Base-by-base conservation (phyloP, 2,113 vertebrate species). In the Cairina moschata region DNA sequence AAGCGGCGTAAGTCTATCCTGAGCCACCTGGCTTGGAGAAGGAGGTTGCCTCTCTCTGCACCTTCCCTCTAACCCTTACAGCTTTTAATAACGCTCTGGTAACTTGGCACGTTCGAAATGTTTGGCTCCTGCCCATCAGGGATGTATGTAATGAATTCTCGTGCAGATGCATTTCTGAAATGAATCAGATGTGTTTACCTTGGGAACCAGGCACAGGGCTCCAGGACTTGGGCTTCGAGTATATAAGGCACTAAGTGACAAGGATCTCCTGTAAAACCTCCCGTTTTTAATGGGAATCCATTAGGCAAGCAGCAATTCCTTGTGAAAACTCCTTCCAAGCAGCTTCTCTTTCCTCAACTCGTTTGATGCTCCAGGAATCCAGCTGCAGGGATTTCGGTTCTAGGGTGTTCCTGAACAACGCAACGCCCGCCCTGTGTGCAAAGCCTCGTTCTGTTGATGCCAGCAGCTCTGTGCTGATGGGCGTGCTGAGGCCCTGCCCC, bases 21-120 rank as follows among this genome's bases (percentile, higher is more conserved):
- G 92, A 96, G 92, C 92, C 96, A 97, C 96, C 92, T 97, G 96
- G 96, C 88, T 91, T 91, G 72, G 81, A 90, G 83, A 95, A 97
- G 77, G 91, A 89, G 93, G 44, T 60, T 93, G 95, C 74, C 52
- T 94, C 88, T 82, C 88, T 84, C 93, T 82, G 93, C 85, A 93
- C 93, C 96, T 96, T 96, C 77, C 77, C 55, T 83, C 62, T 40
- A 36, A 82, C 66, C 84, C 96, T 66, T 87, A 58, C 81, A 85
- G 88, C 88, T 91, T 95, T 96, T 94, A 93, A 90, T 95, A 96
- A 95, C 67, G 67, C 80, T 73, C 83, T 48, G 56, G 91, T 76
- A 83, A 94, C 94, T 95, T 91, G 95, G 95, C 91, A 78, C 62
- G 1, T 87, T 76, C 44, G 80, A 93, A 38, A 89, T 28, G 44